These are phyloP conservation scores for rabbit (Oryctolagus cuniculus) DNA, from an alignment of 2,113 vertebrate species.

Conservation along the genomic window DNA sequence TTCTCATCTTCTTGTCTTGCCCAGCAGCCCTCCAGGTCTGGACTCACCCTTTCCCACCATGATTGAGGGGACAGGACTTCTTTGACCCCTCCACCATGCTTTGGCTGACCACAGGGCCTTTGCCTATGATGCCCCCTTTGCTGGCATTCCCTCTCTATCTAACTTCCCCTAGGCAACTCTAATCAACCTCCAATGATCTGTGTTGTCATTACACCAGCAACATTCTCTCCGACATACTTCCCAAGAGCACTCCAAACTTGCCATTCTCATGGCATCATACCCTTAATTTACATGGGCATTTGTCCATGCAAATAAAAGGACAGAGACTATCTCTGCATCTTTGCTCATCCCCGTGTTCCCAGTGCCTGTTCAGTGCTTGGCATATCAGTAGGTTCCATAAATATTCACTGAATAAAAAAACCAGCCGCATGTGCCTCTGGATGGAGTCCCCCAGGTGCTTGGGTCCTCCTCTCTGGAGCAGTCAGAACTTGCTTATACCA, in stretches of 20 bases:
- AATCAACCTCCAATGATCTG: background rate
- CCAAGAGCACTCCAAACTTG: background rate
- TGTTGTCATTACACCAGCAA: background rate
- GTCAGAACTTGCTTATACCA: background rate
- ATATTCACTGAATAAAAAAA: background rate
- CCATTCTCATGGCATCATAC: background rate
- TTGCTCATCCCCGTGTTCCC: background rate
- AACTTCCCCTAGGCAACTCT: background rate
- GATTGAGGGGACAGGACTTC: background rate
- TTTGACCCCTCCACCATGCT: background rate
- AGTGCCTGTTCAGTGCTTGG: background rate
- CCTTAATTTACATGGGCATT: background rate
- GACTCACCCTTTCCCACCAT: background rate
- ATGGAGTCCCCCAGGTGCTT: background rate
- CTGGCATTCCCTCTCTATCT: background rate
- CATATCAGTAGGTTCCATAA: background rate
- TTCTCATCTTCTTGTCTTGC: background rate
- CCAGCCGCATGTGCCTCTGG: background rate
- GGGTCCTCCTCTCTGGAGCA: background rate
- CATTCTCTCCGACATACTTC: background rate
- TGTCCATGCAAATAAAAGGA: background rate
- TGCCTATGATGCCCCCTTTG: rapidly evolving
- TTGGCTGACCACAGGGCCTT: background rate
- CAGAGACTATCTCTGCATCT: background rate
- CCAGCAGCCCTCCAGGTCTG: no score